These are phyloP conservation scores for Matsumyia berberina DNA, from an alignment of 2,888 invertebrate genomes.

Conservation along the genomic window DNA sequence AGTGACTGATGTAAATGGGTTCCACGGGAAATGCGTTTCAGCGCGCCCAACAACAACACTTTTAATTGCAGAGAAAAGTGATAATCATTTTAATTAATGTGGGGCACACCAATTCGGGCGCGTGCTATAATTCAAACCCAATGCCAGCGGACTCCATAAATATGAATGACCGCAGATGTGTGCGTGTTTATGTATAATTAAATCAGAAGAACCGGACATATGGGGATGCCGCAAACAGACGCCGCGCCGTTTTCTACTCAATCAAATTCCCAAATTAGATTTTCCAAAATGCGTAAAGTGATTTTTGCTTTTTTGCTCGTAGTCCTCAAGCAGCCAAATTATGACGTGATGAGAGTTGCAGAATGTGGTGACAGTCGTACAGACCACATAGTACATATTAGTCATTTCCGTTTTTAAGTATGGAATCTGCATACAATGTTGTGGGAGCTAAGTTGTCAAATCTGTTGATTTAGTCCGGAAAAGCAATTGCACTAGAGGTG, in stretches of 20 bases:
- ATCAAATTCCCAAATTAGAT: constrained; percentile 64
- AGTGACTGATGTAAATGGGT: constrained; percentile 12
- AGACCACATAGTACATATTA: neutral
- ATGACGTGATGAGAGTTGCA: neutral
- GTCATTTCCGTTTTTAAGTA: constrained; percentile 5
- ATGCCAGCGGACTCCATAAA: constrained; percentile 36
- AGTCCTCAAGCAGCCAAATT: constrained; percentile 10
- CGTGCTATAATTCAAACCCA: constrained; percentile 40
- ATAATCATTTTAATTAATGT: constrained; percentile 72
- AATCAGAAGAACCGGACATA: constrained; percentile 62
- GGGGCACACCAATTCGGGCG: constrained; percentile 59
- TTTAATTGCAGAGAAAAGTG: constrained; percentile 60
- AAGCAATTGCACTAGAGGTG: too few relatives aligned
- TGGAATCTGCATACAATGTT: too few relatives aligned
- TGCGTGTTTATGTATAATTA: constrained; percentile 60
- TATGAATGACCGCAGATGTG: constrained; percentile 60
- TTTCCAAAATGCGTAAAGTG: constrained; percentile 47
- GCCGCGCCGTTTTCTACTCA: constrained; percentile 45
- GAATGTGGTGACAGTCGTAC: neutral
- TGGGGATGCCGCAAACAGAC: constrained; percentile 46
- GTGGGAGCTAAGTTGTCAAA: too few relatives aligned
- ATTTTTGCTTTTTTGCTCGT: neutral
- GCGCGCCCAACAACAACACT: constrained; percentile 10
- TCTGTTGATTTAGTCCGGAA: too few relatives aligned
- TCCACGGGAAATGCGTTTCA: constrained; percentile 27